These are phyloP conservation scores for Capreolus pygargus DNA, from an alignment of 2,113 vertebrate genomes.

Conservation along the genomic window DNA sequence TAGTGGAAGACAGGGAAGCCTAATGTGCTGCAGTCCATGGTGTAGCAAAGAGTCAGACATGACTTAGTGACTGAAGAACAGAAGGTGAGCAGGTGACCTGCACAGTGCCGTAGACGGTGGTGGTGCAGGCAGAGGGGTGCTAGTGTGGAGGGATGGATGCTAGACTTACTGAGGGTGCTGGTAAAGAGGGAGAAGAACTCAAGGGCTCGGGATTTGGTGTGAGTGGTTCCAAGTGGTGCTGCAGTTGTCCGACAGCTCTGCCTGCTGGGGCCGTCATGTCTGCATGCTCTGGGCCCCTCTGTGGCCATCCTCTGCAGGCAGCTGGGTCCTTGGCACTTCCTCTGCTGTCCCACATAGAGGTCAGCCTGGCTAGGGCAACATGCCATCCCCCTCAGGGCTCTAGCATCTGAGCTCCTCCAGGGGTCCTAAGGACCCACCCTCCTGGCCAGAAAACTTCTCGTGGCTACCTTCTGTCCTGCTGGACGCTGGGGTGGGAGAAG, in stretches of 20 bases:
- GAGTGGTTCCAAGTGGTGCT: background rate
- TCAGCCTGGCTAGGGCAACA: background rate
- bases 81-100: background rate
- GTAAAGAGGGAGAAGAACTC: background rate
- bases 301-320: background rate
- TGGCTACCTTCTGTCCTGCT: background rate
- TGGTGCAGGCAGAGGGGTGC: background rate
- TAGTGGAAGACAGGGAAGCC: background rate
- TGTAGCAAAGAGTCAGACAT: background rate
- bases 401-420: background rate
- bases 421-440: background rate
- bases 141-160: background rate
- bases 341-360: background rate
- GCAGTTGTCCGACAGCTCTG: background rate
- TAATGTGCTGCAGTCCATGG: background rate
- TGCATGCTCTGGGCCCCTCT: background rate
- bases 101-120: accelerated
- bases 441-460: background rate
- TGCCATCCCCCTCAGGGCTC: background rate
- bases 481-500: background rate
- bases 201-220: accelerated
- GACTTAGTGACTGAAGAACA: background rate
- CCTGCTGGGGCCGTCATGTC: background rate
- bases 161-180: background rate
- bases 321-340: background rate